These are phyloP conservation scores for Cataglyphis hispanica DNA, from an alignment of 1,140 invertebrate species.

Conservation along the genomic window DNA sequence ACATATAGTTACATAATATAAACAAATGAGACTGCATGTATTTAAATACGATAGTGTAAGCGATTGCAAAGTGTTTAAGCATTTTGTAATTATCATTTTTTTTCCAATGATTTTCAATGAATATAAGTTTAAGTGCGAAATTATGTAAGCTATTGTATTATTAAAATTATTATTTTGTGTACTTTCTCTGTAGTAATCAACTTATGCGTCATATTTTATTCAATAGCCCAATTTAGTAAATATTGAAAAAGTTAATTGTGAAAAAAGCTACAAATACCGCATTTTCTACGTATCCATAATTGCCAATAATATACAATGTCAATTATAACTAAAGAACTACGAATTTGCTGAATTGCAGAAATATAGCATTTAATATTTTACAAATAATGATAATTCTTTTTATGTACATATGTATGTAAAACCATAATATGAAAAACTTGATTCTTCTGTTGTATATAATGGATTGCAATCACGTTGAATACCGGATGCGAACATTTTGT, in stretches of 20 bases:
- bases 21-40: constrained; percentile 71
- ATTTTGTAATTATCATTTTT: constrained; percentile 71
- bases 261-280: too few species aligned
- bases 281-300: background rate
- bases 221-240: background rate
- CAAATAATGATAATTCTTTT: background rate
- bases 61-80: constrained; percentile 55
- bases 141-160: constrained; percentile 61
- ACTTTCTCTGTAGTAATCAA: constrained; percentile 46
- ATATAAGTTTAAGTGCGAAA: constrained; percentile 43
- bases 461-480: background rate
- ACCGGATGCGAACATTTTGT: constrained; percentile 2
- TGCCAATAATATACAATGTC: background rate
- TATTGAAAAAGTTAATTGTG: background rate
- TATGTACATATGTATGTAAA: background rate
- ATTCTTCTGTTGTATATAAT: background rate
- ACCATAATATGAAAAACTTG: background rate
- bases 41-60: constrained; percentile 64
- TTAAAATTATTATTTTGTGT: constrained; percentile 77
- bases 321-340: constrained; percentile 1
- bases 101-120: constrained; percentile 54
- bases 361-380: constrained; percentile 7
- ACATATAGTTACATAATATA: constrained; percentile 62
- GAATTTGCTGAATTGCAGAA: background rate
- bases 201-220: constrained; percentile 3